Evolutionary conservation across 1,140 invertebrate species (phyloP).

Genomic region (Sminthurinus signatus): DNA sequence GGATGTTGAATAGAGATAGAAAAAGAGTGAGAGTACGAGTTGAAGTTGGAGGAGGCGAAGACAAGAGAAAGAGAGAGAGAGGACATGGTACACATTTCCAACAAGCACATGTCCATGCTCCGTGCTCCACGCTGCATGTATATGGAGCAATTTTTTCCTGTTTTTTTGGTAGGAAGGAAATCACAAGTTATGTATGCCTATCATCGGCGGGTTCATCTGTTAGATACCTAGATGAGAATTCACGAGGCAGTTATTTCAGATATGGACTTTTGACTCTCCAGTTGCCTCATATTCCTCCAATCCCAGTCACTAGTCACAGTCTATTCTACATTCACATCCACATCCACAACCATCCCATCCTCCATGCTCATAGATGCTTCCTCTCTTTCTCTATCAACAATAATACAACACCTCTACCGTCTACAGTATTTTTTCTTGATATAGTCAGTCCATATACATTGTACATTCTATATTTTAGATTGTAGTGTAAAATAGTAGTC

Average conservation of each 20-base stretch:
- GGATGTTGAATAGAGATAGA: background rate
- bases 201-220: conserved; percentile 38
- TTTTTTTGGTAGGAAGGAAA: conserved; percentile 25
- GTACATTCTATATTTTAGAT: too few species aligned
- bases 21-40: background rate
- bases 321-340: background rate
- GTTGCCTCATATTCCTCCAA: background rate
- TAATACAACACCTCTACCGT: conserved; percentile 1
- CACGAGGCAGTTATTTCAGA: conserved; percentile 39
- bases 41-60: background rate
- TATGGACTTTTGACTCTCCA: conserved; percentile 9
- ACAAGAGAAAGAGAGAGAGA: background rate
- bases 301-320: background rate
- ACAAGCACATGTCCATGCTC: conserved; percentile 1
- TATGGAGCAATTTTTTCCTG: conserved; percentile 11
- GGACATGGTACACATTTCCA: conserved; percentile 7
- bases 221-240: conserved; percentile 36
- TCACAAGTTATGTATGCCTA: conserved; percentile 42
- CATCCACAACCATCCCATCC: background rate
- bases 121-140: too few species aligned
- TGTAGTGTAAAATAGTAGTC: too few species aligned
- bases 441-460: too few species aligned
- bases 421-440: too few species aligned
- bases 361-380: background rate
- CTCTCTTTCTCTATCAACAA: background rate